phyloP scores from a whole-genome alignment of 1,140 invertebrate species.

The Archegozetes longisetosus region DNA sequence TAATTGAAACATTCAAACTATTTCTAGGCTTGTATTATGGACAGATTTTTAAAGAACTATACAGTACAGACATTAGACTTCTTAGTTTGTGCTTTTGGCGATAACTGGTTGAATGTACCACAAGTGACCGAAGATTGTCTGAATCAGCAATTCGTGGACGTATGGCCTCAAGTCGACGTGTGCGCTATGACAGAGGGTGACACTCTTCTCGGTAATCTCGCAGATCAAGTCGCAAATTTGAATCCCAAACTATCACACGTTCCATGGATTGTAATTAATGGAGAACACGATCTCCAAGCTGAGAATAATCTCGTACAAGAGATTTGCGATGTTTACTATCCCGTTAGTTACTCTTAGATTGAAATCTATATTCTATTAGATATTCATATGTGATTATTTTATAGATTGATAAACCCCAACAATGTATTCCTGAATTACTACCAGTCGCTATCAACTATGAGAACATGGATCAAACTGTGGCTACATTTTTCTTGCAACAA shows the following conservation, averaged over 20 bases:
- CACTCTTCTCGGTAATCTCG: neutral
- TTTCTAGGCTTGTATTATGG: conserved; percentile 4
- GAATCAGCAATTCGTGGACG: neutral
- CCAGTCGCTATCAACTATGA: conserved; percentile 4
- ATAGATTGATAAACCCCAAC: neutral
- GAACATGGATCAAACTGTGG: neutral
- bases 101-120: neutral
- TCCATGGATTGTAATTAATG: neutral
- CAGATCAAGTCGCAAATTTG: neutral
- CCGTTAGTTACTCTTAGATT: neutral
- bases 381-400: neutral
- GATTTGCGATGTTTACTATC: neutral
- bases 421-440: neutral
- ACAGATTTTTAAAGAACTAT: neutral
- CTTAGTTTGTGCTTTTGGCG: neutral
- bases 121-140: conserved; percentile 4
- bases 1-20: neutral
- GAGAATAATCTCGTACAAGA: neutral
- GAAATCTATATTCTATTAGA: neutral
- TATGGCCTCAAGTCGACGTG: neutral
- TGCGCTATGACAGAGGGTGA: neutral
- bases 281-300: neutral
- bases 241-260: conserved; percentile 2
- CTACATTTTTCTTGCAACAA: neutral
- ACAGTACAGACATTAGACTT: neutral